Percentiles rank a stretch among this genome's conserved stretches.
Evolutionary conservation across 2,113 vertebrate species (phyloP).

Genomic region (Sterrhoptilus dennistouni): DNA sequence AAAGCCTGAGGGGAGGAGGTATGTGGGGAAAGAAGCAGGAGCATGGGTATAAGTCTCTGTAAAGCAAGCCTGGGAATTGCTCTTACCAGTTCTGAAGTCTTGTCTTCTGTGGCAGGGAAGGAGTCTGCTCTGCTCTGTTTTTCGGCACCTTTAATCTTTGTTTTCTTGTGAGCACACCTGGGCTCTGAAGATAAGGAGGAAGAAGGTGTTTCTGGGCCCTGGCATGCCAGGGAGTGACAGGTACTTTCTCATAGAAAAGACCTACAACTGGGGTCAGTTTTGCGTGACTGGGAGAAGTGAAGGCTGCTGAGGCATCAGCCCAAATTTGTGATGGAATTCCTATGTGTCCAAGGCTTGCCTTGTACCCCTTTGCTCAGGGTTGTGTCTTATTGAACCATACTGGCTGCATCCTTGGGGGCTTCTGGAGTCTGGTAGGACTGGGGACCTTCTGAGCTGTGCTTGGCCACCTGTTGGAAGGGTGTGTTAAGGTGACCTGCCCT

Average conservation of each 20-base stretch:
- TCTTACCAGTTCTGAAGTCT: background rate
- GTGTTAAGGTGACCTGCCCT: background rate
- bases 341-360: background rate
- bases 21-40: background rate
- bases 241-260: background rate
- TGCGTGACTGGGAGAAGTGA: accelerated
- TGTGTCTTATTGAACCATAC: accelerated
- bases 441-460: background rate
- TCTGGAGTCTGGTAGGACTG: background rate
- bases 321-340: background rate
- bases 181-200: background rate
- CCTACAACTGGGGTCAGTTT: background rate
- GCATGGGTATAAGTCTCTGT: background rate
- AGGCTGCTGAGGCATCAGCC: background rate
- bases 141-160: background rate
- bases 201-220: background rate
- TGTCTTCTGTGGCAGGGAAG: background rate
- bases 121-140: background rate
- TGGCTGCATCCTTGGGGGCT: background rate
- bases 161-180: background rate
- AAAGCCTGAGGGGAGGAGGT: background rate
- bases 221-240: background rate
- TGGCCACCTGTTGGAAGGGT: background rate
- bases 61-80: background rate
- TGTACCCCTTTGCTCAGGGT: background rate